phyloP scores from a whole-genome alignment of 2,888 invertebrate species.

The Hermodice carunculata region DNA sequence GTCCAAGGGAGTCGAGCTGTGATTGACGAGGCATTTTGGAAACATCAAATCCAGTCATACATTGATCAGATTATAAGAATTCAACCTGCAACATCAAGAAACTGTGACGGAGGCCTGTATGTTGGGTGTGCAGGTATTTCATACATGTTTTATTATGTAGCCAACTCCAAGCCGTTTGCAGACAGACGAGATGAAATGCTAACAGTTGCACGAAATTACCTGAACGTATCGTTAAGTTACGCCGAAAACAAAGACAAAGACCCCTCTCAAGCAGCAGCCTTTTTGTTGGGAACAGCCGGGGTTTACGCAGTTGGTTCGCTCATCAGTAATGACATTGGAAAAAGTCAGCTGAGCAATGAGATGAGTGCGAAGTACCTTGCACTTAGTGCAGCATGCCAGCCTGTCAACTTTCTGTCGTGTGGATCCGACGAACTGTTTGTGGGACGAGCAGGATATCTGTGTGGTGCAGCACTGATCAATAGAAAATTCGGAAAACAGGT shows the following conservation, averaged over 20 bases:
- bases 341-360: conserved; percentile 17
- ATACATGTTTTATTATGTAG: conserved; percentile 82
- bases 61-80: conserved; percentile 47
- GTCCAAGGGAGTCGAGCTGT: conserved; percentile 41
- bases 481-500: conserved; percentile 50
- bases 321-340: conserved; percentile 69
- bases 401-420: conserved; percentile 64
- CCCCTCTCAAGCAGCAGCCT: conserved; percentile 76
- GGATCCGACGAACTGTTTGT: conserved; percentile 87
- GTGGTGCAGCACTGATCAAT: conserved; percentile 81
- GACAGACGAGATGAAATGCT: conserved; percentile 69
- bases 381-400: conserved; percentile 70
- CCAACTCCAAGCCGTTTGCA: conserved; percentile 70
- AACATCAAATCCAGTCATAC: conserved; percentile 39
- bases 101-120: conserved; percentile 77
- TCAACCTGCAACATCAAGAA: conserved; percentile 46
- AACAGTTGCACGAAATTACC: conserved; percentile 76
- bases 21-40: conserved; percentile 49
- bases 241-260: conserved; percentile 69
- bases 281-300: conserved; percentile 85
- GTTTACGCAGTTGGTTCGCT: conserved; percentile 78
- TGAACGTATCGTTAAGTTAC: conserved; percentile 76
- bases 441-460: conserved; percentile 86
- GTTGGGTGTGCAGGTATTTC: conserved; percentile 80
- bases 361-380: conserved; percentile 68